phyloP scores from a whole-genome alignment of 1,140 invertebrate species.

The Drosophila aff. region DNA sequence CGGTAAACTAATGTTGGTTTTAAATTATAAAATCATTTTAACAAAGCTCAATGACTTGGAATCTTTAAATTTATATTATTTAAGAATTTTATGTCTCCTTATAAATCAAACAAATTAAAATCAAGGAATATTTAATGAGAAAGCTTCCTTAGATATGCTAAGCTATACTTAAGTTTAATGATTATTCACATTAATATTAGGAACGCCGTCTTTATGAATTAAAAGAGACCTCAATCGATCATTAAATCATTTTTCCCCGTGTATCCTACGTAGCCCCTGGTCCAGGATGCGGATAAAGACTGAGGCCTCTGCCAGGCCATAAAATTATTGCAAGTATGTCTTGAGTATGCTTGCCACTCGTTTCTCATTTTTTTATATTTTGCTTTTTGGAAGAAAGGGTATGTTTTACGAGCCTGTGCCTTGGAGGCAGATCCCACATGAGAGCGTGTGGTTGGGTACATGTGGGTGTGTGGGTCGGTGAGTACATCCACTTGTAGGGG shows the following conservation, averaged over 20 bases:
- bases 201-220: not conserved
- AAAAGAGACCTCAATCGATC: not conserved
- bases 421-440: conserved; percentile 62
- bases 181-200: not conserved
- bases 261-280: conserved; percentile 15
- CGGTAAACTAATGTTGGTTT: not conserved
- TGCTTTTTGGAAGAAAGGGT: conserved; percentile 57
- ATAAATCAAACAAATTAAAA: not conserved
- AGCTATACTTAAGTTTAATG: not conserved
- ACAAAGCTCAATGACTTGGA: too few species aligned
- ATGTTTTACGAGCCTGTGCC: conserved; percentile 77
- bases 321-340: conserved; percentile 83
- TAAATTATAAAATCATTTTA: not conserved
- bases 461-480: conserved; percentile 15
- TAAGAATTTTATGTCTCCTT: not conserved
- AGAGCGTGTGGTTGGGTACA: conserved; percentile 23
- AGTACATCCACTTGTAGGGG: conserved; percentile 74
- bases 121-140: not conserved
- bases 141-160: not conserved
- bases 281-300: conserved; percentile 33
- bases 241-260: conserved; percentile 17
- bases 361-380: conserved; percentile 57
- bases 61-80: not conserved
- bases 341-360: conserved; percentile 79
- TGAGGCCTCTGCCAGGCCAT: conserved; percentile 73